These are phyloP conservation scores for Tympanuchus pallidicinctus DNA, from an alignment of 2,113 vertebrate genomes.

Conservation along the genomic window DNA sequence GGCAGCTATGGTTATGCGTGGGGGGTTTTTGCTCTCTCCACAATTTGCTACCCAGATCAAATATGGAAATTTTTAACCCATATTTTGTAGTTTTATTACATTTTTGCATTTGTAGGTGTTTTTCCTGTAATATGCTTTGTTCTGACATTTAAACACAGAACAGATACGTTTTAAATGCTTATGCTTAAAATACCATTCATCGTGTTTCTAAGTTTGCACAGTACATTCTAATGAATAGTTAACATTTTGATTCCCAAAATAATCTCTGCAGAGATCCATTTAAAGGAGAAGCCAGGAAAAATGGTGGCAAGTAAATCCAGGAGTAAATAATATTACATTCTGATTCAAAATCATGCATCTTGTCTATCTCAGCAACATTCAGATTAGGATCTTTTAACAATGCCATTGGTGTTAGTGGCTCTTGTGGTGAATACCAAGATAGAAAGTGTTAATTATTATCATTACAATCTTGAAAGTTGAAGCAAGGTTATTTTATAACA, in stretches of 20 bases:
- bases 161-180: slow-evolving; percentile 57
- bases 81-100: slow-evolving; percentile 65
- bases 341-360: slow-evolving; percentile 48
- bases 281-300: slow-evolving; percentile 56
- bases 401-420: slow-evolving; percentile 42
- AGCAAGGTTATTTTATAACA: slow-evolving; percentile 37
- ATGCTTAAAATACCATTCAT: slow-evolving; percentile 59
- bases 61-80: slow-evolving; percentile 74
- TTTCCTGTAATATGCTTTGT: slow-evolving; percentile 67
- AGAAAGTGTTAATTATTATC: slow-evolving; percentile 63
- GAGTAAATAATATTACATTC: slow-evolving; percentile 39
- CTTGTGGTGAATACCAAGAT: slow-evolving; percentile 45
- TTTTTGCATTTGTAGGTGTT: slow-evolving; percentile 69
- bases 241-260: slow-evolving; percentile 66
- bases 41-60: slow-evolving; percentile 74
- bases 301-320: slow-evolving; percentile 63
- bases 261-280: slow-evolving; percentile 52
- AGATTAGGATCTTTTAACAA: slow-evolving; percentile 61
- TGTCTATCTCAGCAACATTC: slow-evolving; percentile 28
- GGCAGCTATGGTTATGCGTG: slow-evolving; percentile 72
- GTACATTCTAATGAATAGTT: slow-evolving; percentile 54
- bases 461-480: slow-evolving; percentile 37
- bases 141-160: slow-evolving; percentile 72
- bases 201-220: slow-evolving; percentile 62
- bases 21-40: slow-evolving; percentile 68